These are phyloP conservation scores for Halcyon leucocephala DNA, from an alignment of 2,797 vertebrate genomes.

Conservation along the genomic window DNA sequence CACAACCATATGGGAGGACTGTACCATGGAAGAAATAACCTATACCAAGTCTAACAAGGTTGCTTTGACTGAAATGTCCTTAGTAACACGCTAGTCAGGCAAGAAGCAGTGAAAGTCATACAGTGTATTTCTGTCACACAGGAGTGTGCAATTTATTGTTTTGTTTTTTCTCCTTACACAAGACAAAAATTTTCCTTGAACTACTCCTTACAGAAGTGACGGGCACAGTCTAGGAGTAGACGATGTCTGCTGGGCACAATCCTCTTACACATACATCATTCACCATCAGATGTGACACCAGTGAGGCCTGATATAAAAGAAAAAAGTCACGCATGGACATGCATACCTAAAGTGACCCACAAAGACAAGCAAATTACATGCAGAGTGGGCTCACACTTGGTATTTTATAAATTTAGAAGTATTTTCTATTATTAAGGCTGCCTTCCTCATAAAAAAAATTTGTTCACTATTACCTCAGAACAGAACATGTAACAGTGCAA, in stretches of 20 bases:
- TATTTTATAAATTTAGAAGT: background rate
- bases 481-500: background rate
- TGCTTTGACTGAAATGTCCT: background rate
- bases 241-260: background rate
- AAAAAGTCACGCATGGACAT: background rate
- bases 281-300: background rate
- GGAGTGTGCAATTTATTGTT: background rate
- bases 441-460: background rate
- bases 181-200: background rate
- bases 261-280: background rate
- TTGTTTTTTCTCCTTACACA: background rate
- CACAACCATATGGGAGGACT: background rate
- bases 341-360: background rate
- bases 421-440: background rate
- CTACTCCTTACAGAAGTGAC: background rate
- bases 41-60: background rate
- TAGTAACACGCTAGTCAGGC: background rate
- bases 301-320: background rate
- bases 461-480: background rate
- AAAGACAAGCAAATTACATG: background rate
- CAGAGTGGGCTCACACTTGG: background rate
- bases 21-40: background rate
- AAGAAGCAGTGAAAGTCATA: background rate
- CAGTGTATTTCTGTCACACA: background rate
- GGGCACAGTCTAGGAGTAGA: background rate